phyloP scores from a whole-genome alignment of 23 tunicate species.

The Corella eumyota region DNA sequence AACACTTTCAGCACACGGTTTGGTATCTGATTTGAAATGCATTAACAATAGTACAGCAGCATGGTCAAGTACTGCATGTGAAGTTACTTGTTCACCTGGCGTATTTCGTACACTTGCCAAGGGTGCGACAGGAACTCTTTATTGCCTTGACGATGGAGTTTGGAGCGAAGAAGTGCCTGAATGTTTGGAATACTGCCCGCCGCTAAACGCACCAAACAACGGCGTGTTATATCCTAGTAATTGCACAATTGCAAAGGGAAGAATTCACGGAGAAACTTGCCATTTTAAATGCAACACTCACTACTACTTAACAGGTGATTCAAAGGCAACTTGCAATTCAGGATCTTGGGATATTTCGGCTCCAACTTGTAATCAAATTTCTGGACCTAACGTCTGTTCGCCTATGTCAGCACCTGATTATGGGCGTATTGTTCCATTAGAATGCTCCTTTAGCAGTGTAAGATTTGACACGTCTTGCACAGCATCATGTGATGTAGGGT shows the following conservation, averaged over 20 bases:
- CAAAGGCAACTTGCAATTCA: background rate
- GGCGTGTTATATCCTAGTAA: conserved; percentile 3
- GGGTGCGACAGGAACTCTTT: background rate
- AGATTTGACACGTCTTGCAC: conserved; percentile 2
- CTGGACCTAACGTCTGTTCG: background rate
- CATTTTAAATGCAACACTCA: conserved; percentile 10
- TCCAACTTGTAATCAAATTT: conserved; percentile 5
- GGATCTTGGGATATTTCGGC: conserved; percentile 18
- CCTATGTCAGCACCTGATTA: background rate
- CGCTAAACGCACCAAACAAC: conserved; percentile 7
- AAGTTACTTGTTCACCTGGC: conserved; percentile 3
- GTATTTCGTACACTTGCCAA: background rate
- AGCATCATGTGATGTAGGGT: conserved; percentile 7
- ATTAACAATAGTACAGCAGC: background rate
- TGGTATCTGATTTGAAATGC: conserved; percentile 4
- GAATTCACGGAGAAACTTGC: conserved; percentile 18
- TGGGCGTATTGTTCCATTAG: conserved; percentile 12
- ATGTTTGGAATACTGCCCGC: conserved; percentile 20
- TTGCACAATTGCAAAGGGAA: background rate
- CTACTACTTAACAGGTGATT: conserved; percentile 10
- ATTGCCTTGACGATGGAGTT: conserved; percentile 22
- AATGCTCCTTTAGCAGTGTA: background rate
- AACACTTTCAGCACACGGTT: background rate
- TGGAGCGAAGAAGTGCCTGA: conserved; percentile 26
- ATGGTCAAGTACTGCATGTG: conserved; percentile 2